A percentile compares a stretch with the other conserved stretches of the same genome.
Evolutionary conservation across 2,797 vertebrate species (phyloP).

Genomic region (Aselliscus stoliczkanus): DNA sequence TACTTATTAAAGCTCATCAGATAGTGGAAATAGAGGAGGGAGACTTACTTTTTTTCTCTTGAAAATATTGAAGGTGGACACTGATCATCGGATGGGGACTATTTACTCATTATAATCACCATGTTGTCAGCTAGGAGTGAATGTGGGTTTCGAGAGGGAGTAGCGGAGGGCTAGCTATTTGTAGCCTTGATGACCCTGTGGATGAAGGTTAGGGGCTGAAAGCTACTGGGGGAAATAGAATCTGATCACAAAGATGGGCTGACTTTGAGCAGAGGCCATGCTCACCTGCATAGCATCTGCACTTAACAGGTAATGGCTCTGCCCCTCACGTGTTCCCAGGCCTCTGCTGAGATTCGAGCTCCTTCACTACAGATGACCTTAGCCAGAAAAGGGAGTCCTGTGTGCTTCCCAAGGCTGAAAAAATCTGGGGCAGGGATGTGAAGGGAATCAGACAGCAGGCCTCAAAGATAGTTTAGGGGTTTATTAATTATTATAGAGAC

Average conservation of each 20-base stretch:
- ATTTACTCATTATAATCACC: not conserved
- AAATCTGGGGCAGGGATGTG: not conserved
- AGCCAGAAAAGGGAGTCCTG: not conserved
- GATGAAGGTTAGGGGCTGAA: not conserved
- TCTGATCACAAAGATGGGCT: not conserved
- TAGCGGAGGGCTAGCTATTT: not conserved
- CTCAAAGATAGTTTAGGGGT: slow-evolving; percentile 14
- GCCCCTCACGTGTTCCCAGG: not conserved
- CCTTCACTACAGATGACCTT: not conserved
- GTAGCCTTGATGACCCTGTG: not conserved
- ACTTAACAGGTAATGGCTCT: not conserved
- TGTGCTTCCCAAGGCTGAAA: not conserved
- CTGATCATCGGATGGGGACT: not conserved
- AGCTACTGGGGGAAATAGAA: not conserved
- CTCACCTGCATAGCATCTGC: not conserved
- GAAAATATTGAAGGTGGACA: not conserved
- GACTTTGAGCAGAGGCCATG: not conserved
- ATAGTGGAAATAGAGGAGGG: not conserved
- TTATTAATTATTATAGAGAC: slow-evolving; percentile 20
- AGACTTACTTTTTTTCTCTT: not conserved
- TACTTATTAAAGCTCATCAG: not conserved
- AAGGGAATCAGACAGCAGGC: not conserved
- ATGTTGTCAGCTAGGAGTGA: not conserved
- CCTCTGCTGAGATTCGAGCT: not conserved
- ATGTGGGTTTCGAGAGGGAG: not conserved